A percentile compares a stretch with the other conserved stretches of the same genome.
phyloP scores from a whole-genome alignment of 2,797 vertebrate species.

The Notolepis coatsorum region DNA sequence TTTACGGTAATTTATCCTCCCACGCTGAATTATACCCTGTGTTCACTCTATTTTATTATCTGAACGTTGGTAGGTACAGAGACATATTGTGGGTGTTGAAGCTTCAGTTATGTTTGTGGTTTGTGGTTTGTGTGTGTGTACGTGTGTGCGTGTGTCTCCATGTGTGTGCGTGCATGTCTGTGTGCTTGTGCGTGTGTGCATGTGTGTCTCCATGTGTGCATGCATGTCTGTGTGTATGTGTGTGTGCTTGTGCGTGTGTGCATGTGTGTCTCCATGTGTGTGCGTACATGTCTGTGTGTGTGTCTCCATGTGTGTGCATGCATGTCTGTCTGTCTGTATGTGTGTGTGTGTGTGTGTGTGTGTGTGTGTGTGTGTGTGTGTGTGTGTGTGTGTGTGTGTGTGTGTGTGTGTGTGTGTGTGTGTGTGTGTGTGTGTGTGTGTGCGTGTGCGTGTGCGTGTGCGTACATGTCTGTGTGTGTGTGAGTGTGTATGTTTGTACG shows the following conservation, averaged over 20 bases:
- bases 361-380: conserved; percentile 21
- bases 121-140: no score
- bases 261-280: background rate
- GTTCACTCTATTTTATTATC: no score
- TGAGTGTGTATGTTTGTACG: conserved; percentile 4
- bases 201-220: no score
- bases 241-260: background rate
- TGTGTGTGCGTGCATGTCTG: no score
- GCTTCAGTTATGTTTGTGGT: background rate
- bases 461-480: conserved; percentile 3
- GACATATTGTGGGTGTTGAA: background rate
- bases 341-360: conserved; percentile 2
- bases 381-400: background rate
- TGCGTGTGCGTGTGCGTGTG: conserved; percentile 32
- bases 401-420: background rate
- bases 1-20: no score
- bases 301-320: background rate
- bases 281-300: background rate
- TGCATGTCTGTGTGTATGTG: background rate
- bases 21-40: no score
- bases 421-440: conserved; percentile 7
- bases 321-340: background rate
- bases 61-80: no score
- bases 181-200: no score
- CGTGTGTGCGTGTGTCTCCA: no score